Conservation (phyloP, 2,888 invertebrate species). For the Nudaria mundana region DNA sequence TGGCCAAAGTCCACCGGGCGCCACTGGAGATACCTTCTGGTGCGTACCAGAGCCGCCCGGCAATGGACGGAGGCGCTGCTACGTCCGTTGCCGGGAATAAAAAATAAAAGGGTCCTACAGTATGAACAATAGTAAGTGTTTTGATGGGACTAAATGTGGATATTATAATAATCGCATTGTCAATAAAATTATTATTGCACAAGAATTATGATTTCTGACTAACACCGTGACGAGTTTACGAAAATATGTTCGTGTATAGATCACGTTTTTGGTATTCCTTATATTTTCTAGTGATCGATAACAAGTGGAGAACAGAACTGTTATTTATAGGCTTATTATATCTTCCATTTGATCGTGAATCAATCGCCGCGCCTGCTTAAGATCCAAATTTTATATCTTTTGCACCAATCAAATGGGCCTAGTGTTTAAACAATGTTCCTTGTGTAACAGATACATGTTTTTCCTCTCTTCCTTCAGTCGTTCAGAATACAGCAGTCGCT, state of each 20-base stretch:
- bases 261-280: slow-evolving; percentile 14
- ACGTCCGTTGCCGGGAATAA: too few species aligned
- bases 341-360: slow-evolving; percentile 22
- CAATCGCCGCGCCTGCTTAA: slow-evolving; percentile 25
- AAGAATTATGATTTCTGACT: background rate
- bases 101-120: too few species aligned
- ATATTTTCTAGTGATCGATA: slow-evolving; percentile 21
- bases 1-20: too few species aligned
- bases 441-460: too few species aligned
- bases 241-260: slow-evolving; percentile 18
- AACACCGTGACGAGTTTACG: slow-evolving; percentile 8
- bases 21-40: too few species aligned
- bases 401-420: slow-evolving; percentile 9
- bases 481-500: slow-evolving; percentile 6
- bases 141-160: too few species aligned
- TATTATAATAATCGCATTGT: background rate
- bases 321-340: slow-evolving; percentile 24
- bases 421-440: too few species aligned
- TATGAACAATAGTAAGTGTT: too few species aligned
- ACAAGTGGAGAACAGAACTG: slow-evolving; percentile 13
- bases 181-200: background rate
- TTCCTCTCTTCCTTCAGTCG: too few species aligned
- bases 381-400: slow-evolving; percentile 11
- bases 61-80: too few species aligned
- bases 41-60: too few species aligned